Evolutionary conservation across 2,797 vertebrate genomes (phyloP).

Genomic region (Myotis planiceps): DNA sequence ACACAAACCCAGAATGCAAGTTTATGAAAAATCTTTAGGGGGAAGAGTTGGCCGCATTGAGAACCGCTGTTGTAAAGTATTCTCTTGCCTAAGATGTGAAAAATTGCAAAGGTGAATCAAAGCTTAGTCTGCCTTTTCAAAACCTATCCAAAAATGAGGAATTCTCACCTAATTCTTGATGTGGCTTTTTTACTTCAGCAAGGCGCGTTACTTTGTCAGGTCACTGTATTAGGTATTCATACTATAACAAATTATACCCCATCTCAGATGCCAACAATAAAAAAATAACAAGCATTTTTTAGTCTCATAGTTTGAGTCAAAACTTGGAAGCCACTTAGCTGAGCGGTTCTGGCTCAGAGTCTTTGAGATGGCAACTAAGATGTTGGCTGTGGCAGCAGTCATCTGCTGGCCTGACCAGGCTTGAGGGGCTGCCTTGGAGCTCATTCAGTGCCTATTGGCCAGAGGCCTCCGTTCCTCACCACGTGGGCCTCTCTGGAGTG

Average conservation of each 20-base stretch:
- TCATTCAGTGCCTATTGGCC: not conserved
- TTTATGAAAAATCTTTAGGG: not conserved
- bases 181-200: not conserved
- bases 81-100: not conserved
- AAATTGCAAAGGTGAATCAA: not conserved
- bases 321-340: not conserved
- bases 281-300: not conserved
- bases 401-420: not conserved
- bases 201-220: not conserved
- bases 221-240: not conserved
- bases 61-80: not conserved
- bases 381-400: not conserved
- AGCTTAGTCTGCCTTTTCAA: not conserved
- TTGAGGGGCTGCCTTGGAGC: not conserved
- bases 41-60: not conserved
- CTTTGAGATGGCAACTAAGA: not conserved
- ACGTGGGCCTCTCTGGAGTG: not conserved
- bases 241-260: not conserved
- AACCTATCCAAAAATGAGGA: not conserved
- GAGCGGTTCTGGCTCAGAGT: not conserved
- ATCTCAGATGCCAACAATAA: not conserved
- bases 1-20: not conserved
- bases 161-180: not conserved
- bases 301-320: not conserved
- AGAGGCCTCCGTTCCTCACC: not conserved